Conservation (phyloP, 1,140 invertebrate genomes). For the Panagrolaimus sp. region DNA sequence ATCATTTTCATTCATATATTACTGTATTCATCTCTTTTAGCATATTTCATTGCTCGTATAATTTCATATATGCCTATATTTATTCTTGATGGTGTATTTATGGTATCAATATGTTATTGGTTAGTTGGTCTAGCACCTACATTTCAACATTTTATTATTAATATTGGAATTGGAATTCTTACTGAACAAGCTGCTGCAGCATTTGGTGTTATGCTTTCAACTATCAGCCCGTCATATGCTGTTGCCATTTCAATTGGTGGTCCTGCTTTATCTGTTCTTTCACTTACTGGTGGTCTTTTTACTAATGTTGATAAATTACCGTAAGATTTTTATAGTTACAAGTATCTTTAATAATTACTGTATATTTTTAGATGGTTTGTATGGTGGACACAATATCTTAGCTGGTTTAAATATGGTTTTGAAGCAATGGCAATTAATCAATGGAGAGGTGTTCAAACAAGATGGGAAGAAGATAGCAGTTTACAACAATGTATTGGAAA, state of each 20-base stretch:
- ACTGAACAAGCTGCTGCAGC: conserved; percentile 54
- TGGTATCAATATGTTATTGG: conserved; percentile 50
- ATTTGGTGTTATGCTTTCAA: conserved; percentile 56
- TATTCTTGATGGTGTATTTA: conserved; percentile 51
- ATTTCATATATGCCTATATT: conserved; percentile 56
- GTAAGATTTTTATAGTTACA: no score
- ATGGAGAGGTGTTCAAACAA: conserved; percentile 33
- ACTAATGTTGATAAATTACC: conserved; percentile 52
- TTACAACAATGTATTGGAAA: no score
- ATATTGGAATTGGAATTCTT: conserved; percentile 43
- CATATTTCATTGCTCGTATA: conserved; percentile 46
- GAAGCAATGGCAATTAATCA: conserved; percentile 56
- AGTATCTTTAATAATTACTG: no score
- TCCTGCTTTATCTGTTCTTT: conserved; percentile 49
- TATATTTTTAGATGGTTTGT: no score
- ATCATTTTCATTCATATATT: no score
- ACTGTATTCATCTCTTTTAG: no score
- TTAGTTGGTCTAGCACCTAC: conserved; percentile 48
- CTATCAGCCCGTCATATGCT: conserved; percentile 47
- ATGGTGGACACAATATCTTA: conserved; percentile 52
- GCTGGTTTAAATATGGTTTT: conserved; percentile 57
- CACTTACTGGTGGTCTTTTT: conserved; percentile 55
- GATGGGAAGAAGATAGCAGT: not conserved
- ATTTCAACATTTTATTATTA: not conserved
- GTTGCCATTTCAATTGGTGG: conserved; percentile 47